A percentile compares a stretch with the other conserved stretches of the same genome.
These are phyloP conservation scores for Alfaro cultratus DNA, from an alignment of 2,797 vertebrate species.

Conservation along the genomic window DNA sequence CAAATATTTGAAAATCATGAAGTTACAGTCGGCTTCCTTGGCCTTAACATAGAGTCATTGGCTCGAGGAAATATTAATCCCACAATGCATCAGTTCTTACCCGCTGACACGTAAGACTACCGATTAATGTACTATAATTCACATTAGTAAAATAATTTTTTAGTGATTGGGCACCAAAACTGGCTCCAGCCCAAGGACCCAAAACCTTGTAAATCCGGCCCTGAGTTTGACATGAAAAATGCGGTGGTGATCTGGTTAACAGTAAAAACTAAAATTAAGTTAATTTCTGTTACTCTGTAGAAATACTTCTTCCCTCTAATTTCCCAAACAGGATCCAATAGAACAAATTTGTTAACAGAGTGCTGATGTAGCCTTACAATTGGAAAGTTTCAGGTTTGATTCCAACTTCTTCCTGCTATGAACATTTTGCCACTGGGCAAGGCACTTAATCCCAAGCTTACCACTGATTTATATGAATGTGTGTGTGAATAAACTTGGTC, in stretches of 20 bases:
- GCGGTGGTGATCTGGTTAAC: background rate
- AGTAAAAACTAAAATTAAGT: background rate
- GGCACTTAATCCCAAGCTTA: background rate
- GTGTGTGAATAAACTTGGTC: background rate
- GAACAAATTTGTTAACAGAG: background rate
- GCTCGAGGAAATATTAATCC: no score
- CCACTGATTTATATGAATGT: background rate
- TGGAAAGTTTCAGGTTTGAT: background rate
- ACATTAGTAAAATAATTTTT: no score
- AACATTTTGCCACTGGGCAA: background rate
- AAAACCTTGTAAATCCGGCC: no score
- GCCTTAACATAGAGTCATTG: no score
- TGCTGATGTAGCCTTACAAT: background rate
- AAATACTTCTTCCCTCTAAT: background rate
- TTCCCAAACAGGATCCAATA: background rate
- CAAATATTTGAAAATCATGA: no score
- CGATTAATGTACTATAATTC: no score
- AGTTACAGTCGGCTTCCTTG: no score
- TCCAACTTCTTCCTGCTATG: background rate
- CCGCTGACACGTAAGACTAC: no score
- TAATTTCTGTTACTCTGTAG: background rate
- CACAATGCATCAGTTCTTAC: no score
- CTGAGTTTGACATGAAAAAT: background rate
- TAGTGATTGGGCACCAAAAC: no score
- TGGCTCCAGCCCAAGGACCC: no score